Evolutionary conservation across 2,797 vertebrate genomes (phyloP).

Genomic region (Pelobates cultripes): DNA sequence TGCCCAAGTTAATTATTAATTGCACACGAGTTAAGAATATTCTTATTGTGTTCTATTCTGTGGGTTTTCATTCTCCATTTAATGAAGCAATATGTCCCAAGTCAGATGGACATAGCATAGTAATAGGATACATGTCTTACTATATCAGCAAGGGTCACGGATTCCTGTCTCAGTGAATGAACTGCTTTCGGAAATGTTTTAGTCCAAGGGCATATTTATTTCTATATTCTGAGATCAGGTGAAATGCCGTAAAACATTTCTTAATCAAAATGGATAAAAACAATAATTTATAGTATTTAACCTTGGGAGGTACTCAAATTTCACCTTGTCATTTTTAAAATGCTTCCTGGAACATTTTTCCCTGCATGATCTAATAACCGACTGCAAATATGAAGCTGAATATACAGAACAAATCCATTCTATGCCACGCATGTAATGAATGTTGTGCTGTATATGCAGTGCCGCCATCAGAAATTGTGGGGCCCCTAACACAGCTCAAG

Average conservation of each 20-base stretch:
- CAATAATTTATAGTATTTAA: slow-evolving; percentile 36
- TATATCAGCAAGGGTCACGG: not conserved
- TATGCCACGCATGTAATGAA: not conserved
- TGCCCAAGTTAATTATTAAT: not conserved
- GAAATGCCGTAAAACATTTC: slow-evolving; percentile 30
- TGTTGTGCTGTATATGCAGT: not conserved
- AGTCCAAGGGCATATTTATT: slow-evolving; percentile 19
- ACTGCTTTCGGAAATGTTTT: slow-evolving; percentile 22
- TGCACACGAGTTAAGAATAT: not conserved
- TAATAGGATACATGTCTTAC: slow-evolving; percentile 2
- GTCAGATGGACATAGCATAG: not conserved
- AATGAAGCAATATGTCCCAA: slow-evolving; percentile 6
- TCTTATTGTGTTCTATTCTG: not conserved
- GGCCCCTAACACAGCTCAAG: too few relatives aligned
- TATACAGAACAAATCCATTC: slow-evolving; percentile 1
- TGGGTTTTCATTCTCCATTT: not conserved
- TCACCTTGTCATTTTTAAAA: slow-evolving; percentile 21
- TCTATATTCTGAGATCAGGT: slow-evolving; percentile 13
- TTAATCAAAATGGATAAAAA: slow-evolving; percentile 29
- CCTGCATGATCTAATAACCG: not conserved
- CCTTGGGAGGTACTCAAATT: slow-evolving; percentile 27
- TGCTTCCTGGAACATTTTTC: slow-evolving; percentile 15
- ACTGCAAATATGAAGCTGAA: not conserved
- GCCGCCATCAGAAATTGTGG: too few relatives aligned
- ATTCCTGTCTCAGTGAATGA: slow-evolving; percentile 2